Conservation (phyloP, 2,113 vertebrate genomes). For the Miniopterus natalensis region DNA sequence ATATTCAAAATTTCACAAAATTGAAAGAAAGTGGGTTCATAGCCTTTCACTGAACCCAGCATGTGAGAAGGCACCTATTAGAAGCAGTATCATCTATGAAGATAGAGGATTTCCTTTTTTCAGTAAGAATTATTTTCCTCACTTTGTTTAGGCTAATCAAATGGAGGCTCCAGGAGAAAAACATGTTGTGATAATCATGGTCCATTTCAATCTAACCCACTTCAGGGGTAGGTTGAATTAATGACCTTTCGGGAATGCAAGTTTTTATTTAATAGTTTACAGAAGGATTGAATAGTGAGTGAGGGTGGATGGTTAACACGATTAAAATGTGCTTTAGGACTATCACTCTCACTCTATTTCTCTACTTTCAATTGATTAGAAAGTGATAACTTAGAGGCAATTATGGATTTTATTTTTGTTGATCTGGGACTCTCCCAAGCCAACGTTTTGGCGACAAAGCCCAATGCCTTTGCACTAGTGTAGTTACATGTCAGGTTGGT, state of each 20-base stretch:
- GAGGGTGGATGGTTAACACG: too few relatives aligned
- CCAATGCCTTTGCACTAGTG: not conserved
- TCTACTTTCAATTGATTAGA: not conserved
- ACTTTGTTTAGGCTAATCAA: not conserved
- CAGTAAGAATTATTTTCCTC: not conserved
- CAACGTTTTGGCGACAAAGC: not conserved
- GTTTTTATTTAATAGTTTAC: not conserved
- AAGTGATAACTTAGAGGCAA: not conserved
- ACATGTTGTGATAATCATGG: not conserved
- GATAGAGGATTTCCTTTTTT: not conserved
- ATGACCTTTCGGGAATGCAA: not conserved
- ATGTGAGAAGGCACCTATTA: not conserved
- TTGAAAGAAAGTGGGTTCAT: not conserved
- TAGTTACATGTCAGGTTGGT: not conserved
- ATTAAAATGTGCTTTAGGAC: not conserved
- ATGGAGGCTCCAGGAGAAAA: not conserved
- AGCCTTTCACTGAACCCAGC: not conserved
- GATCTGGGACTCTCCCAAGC: not conserved
- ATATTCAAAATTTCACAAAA: not conserved
- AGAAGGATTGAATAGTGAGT: not conserved
- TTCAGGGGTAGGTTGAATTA: not conserved
- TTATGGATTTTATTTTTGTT: not conserved
- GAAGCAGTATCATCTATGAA: not conserved
- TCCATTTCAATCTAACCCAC: not conserved
- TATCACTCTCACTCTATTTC: not conserved